These are phyloP conservation scores for Carcina quercana DNA, from an alignment of 2,888 invertebrate genomes.

Conservation along the genomic window DNA sequence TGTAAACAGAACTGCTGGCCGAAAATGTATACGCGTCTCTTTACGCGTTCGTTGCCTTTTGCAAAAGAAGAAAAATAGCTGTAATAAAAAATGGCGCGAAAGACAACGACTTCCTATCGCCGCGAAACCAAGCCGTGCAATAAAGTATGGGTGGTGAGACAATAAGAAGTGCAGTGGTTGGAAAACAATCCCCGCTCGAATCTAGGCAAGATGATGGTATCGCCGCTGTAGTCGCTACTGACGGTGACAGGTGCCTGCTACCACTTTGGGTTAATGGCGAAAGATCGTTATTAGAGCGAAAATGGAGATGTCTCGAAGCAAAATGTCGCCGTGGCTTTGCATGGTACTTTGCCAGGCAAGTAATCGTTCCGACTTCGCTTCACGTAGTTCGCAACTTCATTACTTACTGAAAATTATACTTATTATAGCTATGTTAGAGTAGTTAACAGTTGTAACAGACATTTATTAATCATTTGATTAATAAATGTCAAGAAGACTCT, in stretches of 20 bases:
- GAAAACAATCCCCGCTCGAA: constrained; percentile 63
- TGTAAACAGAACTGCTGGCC: constrained; percentile 36
- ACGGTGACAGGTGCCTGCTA: constrained; percentile 32
- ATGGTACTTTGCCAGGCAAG: too few species aligned
- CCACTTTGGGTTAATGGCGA: constrained; percentile 18
- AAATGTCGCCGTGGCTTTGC: too few species aligned
- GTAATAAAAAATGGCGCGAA: constrained; percentile 40
- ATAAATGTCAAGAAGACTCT: too few species aligned
- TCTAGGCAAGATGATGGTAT: constrained; percentile 22
- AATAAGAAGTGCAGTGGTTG: constrained; percentile 58
- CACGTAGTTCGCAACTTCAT: too few species aligned
- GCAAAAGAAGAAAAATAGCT: constrained; percentile 26
- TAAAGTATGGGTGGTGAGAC: constrained; percentile 54
- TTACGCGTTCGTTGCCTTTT: constrained; percentile 18
- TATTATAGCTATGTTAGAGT: too few species aligned
- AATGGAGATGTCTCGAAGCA: constrained; percentile 35
- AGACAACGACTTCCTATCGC: constrained; percentile 47
- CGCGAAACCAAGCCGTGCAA: constrained; percentile 49
- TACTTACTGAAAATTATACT: too few species aligned
- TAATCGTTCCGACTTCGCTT: too few species aligned
- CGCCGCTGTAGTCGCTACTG: constrained; percentile 21
- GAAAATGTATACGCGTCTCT: constrained; percentile 13
- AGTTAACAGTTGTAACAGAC: too few species aligned
- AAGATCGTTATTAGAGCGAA: constrained; percentile 53
- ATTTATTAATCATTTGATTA: too few species aligned